phyloP scores from a whole-genome alignment of 2,888 invertebrate genomes.

The Punctoribates punctum region DNA sequence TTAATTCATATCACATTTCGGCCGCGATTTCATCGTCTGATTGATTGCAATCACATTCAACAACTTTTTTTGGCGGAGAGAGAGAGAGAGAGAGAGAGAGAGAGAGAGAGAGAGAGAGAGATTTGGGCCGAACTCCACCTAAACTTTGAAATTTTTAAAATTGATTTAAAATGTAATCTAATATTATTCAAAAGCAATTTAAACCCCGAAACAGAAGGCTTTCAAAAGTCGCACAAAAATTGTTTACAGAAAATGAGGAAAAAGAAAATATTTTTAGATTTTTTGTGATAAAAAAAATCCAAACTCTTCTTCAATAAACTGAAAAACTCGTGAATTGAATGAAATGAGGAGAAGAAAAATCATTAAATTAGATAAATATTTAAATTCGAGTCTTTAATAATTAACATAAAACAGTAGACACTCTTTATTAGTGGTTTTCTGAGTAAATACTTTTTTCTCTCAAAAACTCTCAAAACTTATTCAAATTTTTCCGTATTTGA shows the following conservation, averaged over 20 bases:
- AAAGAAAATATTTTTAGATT: neutral
- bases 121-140: neutral
- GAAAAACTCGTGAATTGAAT: neutral
- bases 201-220: neutral
- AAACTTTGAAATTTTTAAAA: neutral
- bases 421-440: neutral
- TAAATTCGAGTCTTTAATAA: neutral
- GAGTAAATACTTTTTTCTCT: too few species aligned
- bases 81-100: neutral
- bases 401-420: neutral
- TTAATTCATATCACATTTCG: too few species aligned
- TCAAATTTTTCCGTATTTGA: too few species aligned
- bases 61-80: neutral
- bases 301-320: neutral
- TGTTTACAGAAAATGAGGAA: neutral
- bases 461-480: too few species aligned
- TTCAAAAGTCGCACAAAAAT: neutral
- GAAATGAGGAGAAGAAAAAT: neutral
- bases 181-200: neutral
- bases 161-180: neutral
- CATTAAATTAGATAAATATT: constrained; percentile 20
- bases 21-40: too few species aligned
- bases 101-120: neutral
- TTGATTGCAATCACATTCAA: too few species aligned
- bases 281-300: neutral